Conservation (phyloP, 2,797 vertebrate species). For the Brachyrhaphis roseni region DNA sequence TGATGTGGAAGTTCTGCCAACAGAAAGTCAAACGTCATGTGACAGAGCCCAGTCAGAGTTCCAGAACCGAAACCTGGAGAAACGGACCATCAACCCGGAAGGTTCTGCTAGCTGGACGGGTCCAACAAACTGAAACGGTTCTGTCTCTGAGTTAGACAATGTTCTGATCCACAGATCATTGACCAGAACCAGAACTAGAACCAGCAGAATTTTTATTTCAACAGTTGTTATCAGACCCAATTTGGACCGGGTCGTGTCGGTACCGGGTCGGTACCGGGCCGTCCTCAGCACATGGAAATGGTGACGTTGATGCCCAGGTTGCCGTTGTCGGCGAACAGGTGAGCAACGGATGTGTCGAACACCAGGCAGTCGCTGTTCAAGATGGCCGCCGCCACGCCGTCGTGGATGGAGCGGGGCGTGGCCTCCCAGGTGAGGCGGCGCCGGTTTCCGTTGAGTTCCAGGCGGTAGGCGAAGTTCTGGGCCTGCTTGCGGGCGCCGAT, state of each 20-base stretch:
- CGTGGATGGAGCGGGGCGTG: conserved; percentile 84
- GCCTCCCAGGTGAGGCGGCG: conserved; percentile 87
- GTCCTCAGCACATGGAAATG: conserved; percentile 83
- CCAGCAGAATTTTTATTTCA: too few species aligned
- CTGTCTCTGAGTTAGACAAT: neutral
- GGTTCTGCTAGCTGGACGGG: neutral
- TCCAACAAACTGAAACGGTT: neutral
- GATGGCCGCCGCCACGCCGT: conserved; percentile 83
- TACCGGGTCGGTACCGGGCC: neutral
- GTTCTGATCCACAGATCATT: neutral
- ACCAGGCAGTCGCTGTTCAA: conserved; percentile 86
- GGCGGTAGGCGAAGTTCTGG: conserved; percentile 84
- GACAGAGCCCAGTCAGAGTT: too few species aligned
- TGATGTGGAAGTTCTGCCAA: too few species aligned
- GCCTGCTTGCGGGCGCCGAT: conserved; percentile 85
- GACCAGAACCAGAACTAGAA: too few species aligned
- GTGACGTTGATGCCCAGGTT: conserved; percentile 86
- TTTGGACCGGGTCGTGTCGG: neutral
- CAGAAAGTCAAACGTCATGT: too few species aligned
- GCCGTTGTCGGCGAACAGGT: conserved; percentile 84
- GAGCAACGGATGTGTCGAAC: conserved; percentile 84
- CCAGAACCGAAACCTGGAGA: too few species aligned
- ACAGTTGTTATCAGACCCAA: neutral
- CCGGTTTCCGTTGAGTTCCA: conserved; percentile 84
- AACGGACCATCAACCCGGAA: too few species aligned